phyloP scores from a whole-genome alignment of 1,140 invertebrate genomes.

The Cardiocondyla obscurior region DNA sequence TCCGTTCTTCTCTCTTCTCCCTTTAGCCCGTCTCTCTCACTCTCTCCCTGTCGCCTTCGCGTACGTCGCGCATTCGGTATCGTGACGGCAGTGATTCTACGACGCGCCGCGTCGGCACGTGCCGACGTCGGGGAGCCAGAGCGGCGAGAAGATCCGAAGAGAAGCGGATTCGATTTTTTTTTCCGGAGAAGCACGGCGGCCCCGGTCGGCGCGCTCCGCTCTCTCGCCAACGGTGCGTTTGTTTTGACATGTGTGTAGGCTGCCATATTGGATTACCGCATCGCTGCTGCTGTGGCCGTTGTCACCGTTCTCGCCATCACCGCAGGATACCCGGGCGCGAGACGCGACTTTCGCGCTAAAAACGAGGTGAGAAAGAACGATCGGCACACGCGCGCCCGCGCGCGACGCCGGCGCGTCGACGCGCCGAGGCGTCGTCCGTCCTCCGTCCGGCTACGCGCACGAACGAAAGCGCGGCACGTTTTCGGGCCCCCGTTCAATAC shows the following conservation, averaged over 20 bases:
- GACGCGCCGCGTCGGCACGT: constrained; percentile 42
- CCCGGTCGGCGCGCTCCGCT: constrained; percentile 70
- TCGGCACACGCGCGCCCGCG: background rate
- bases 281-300: constrained; percentile 21
- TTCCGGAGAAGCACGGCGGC: constrained; percentile 16
- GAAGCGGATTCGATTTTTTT: background rate
- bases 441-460: constrained; percentile 5
- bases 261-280: constrained; percentile 79
- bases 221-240: constrained; percentile 70
- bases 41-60: background rate
- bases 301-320: too few relatives aligned
- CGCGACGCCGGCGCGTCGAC: background rate
- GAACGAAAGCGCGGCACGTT: constrained; percentile 43
- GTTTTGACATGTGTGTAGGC: constrained; percentile 81
- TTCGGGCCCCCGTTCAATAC: constrained; percentile 58
- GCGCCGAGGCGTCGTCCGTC: constrained; percentile 41
- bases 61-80: background rate
- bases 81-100: background rate
- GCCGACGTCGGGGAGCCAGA: background rate
- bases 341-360: constrained; percentile 54
- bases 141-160: background rate
- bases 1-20: constrained; percentile 12
- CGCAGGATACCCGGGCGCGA: background rate
- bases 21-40: background rate
- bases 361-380: constrained; percentile 45